Evolutionary conservation across 2,888 invertebrate genomes (phyloP).

Genomic region (Apodemia duryi): DNA sequence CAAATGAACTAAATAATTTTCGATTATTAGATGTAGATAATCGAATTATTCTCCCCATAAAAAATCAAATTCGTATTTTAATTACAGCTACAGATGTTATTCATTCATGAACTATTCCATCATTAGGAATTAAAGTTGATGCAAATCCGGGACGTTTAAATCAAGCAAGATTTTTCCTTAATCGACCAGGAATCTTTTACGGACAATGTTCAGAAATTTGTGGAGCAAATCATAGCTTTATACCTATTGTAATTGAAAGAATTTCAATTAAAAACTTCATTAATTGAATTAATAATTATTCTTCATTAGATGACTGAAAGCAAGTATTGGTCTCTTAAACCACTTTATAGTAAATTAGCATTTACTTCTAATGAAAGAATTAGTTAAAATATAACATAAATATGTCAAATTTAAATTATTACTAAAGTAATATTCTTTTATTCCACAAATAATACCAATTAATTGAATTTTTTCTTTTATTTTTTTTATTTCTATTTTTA

Average conservation of each 20-base stretch:
- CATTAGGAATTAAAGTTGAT: conserved; percentile 82
- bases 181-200: conserved; percentile 82
- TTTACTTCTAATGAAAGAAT: conserved; percentile 83
- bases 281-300: conserved; percentile 71
- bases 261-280: conserved; percentile 80
- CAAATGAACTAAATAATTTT: conserved; percentile 24
- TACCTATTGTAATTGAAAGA: conserved; percentile 80
- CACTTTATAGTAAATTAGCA: conserved; percentile 81
- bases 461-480: conserved; percentile 72
- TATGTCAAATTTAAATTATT: conserved; percentile 84
- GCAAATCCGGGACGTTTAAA: conserved; percentile 83
- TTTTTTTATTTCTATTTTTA: conserved; percentile 57
- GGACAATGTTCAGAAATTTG: conserved; percentile 84
- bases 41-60: conserved; percentile 77
- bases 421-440: conserved; percentile 80
- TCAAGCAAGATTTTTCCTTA: conserved; percentile 81
- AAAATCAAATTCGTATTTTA: conserved; percentile 82
- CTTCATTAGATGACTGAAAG: conserved; percentile 83
- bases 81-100: conserved; percentile 82
- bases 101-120: conserved; percentile 82
- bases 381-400: conserved; percentile 75
- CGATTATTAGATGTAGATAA: conserved; percentile 61
- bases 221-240: conserved; percentile 86
- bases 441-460: conserved; percentile 84
- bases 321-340: conserved; percentile 86